A percentile compares a stretch with the other conserved stretches of the same genome.
Conservation (phyloP, 2,113 vertebrate genomes). For the Etia nguti region DNA sequence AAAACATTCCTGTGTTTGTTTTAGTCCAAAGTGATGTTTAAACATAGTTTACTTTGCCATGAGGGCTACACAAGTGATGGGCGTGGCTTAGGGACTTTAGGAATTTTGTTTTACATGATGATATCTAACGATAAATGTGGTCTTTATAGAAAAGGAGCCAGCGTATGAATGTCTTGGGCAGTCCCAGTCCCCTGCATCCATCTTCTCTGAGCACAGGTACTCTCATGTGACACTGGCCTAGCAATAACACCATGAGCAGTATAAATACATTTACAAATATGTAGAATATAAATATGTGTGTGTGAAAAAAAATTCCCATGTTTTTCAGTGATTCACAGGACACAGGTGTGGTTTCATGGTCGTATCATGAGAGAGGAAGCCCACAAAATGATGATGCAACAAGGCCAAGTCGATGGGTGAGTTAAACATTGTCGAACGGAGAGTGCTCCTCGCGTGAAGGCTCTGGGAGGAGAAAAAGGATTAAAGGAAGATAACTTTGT, state of each 20-base stretch:
- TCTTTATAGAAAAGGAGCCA: slow-evolving; percentile 85
- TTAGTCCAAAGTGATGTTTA: not conserved
- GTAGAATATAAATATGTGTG: too few species aligned
- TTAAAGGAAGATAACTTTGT: not conserved
- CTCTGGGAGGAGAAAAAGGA: not conserved
- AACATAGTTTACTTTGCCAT: not conserved
- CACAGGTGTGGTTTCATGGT: slow-evolving; percentile 96
- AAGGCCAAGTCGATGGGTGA: slow-evolving; percentile 96
- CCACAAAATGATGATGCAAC: slow-evolving; percentile 91
- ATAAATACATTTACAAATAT: not conserved
- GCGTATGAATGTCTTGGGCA: slow-evolving; percentile 90
- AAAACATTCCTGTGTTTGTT: not conserved
- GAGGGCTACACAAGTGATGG: not conserved
- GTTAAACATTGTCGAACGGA: not conserved
- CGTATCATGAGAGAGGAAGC: slow-evolving; percentile 95
- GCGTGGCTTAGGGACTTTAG: not conserved
- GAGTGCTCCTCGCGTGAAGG: not conserved
- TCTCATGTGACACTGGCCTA: too few species aligned
- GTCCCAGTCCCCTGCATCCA: slow-evolving; percentile 89
- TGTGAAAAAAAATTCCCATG: not conserved
- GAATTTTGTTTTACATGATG: not conserved
- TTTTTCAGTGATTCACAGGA: slow-evolving; percentile 88
- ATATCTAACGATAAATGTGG: not conserved
- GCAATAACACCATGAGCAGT: not conserved
- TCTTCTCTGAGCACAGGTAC: slow-evolving; percentile 89